phyloP scores from a whole-genome alignment of 1,140 invertebrate genomes.

The Agrypnia vestita region DNA sequence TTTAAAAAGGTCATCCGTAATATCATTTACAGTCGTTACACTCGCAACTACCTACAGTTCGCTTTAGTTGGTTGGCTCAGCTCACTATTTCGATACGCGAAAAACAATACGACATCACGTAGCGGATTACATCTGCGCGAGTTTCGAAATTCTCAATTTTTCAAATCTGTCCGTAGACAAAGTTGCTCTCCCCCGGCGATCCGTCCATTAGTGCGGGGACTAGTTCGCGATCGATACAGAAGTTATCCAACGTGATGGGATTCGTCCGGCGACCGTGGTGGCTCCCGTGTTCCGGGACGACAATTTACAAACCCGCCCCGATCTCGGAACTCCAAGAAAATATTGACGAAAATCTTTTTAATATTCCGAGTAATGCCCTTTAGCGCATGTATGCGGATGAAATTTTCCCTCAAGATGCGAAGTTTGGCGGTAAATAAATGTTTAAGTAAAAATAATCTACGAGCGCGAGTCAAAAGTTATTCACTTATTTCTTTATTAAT shows the following conservation, averaged over 20 bases:
- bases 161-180: slow-evolving; percentile 15
- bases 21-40: no score
- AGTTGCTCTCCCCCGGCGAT: slow-evolving; percentile 23
- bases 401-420: no score
- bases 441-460: no score
- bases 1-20: no score
- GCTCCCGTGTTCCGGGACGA: neutral
- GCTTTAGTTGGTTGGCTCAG: no score
- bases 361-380: no score
- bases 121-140: slow-evolving; percentile 19
- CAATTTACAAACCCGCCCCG: neutral
- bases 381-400: no score
- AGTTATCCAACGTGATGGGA: slow-evolving; percentile 1
- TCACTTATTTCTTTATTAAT: no score
- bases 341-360: no score
- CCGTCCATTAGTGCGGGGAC: slow-evolving; percentile 1
- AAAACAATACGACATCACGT: slow-evolving; percentile 17
- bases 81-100: neutral
- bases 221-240: slow-evolving; percentile 13
- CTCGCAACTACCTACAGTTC: no score
- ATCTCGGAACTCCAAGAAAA: neutral
- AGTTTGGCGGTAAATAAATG: no score
- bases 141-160: slow-evolving; percentile 26
- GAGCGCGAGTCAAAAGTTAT: no score
- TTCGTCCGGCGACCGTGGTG: neutral